Evolutionary conservation across 2,888 invertebrate genomes (phyloP).

Genomic region (Dynastes hyllus): DNA sequence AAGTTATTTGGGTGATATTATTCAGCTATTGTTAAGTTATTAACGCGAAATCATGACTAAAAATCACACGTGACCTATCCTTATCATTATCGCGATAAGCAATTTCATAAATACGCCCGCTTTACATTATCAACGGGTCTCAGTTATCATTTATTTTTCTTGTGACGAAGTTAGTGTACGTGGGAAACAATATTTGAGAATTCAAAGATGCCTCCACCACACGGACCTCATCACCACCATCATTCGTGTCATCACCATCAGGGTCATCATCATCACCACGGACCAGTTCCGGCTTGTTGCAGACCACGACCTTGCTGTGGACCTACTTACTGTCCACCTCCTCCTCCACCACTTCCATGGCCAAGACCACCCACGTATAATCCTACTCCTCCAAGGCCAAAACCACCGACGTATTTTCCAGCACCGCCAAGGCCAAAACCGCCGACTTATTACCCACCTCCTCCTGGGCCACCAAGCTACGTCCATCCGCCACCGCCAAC

Average conservation of each 20-base stretch:
- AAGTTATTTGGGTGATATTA: no score
- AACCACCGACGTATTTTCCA: neutral
- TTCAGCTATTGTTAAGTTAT: neutral
- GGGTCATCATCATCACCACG: neutral
- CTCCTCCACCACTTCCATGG: neutral
- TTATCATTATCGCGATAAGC: slow-evolving; percentile 16
- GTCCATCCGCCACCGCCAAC: neutral
- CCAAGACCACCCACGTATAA: neutral
- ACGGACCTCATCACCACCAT: neutral
- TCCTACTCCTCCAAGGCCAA: neutral
- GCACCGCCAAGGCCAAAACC: neutral
- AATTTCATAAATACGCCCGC: neutral
- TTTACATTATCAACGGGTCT: neutral
- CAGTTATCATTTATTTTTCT: neutral
- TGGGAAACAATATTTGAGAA: neutral
- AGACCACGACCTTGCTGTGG: neutral
- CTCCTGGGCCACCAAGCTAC: neutral
- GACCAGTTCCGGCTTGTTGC: neutral
- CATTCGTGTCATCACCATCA: neutral
- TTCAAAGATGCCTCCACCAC: slow-evolving; percentile 14
- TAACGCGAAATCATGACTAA: slow-evolving; percentile 16
- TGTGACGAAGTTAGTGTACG: neutral
- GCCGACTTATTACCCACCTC: neutral
- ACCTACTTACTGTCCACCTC: neutral
- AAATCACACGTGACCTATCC: neutral